These are phyloP conservation scores for Ctenicera cuprea DNA, from an alignment of 2,888 invertebrate species.

Conservation along the genomic window DNA sequence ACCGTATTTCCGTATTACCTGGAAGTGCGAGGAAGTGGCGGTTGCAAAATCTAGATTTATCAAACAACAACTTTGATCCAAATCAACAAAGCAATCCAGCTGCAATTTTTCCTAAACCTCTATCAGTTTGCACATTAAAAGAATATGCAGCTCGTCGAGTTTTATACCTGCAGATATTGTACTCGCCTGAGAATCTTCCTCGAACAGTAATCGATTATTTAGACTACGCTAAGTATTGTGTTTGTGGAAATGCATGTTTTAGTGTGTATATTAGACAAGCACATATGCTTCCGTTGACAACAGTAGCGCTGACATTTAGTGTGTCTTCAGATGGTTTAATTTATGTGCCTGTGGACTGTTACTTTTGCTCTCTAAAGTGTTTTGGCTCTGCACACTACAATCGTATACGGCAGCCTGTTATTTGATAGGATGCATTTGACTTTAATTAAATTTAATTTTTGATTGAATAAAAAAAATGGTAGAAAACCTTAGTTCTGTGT, in stretches of 20 bases:
- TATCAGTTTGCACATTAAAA: constrained; percentile 74
- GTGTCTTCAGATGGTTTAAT: constrained; percentile 69
- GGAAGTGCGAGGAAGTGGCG: constrained; percentile 76
- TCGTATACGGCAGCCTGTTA: constrained; percentile 68
- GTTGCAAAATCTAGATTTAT: constrained; percentile 76
- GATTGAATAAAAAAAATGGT: background rate
- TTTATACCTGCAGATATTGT: constrained; percentile 74
- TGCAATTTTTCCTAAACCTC: constrained; percentile 60
- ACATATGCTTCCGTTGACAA: constrained; percentile 71
- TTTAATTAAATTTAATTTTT: constrained; percentile 66
- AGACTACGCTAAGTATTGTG: constrained; percentile 78
- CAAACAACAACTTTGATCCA: constrained; percentile 75
- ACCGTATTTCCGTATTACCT: constrained; percentile 76
- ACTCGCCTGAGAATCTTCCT: constrained; percentile 77
- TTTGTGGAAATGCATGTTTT: constrained; percentile 75
- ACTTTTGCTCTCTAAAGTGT: constrained; percentile 78
- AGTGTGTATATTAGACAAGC: constrained; percentile 63
- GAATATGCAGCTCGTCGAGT: constrained; percentile 76
- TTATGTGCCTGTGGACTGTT: constrained; percentile 76
- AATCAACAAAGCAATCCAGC: constrained; percentile 48
- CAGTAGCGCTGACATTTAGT: constrained; percentile 70
- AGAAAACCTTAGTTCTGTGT: no score
- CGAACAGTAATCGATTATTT: constrained; percentile 77
- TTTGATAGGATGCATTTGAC: constrained; percentile 74
- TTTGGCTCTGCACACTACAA: constrained; percentile 62